phyloP scores from a whole-genome alignment of 2,888 invertebrate genomes.

The Aproaerema taeniolella region DNA sequence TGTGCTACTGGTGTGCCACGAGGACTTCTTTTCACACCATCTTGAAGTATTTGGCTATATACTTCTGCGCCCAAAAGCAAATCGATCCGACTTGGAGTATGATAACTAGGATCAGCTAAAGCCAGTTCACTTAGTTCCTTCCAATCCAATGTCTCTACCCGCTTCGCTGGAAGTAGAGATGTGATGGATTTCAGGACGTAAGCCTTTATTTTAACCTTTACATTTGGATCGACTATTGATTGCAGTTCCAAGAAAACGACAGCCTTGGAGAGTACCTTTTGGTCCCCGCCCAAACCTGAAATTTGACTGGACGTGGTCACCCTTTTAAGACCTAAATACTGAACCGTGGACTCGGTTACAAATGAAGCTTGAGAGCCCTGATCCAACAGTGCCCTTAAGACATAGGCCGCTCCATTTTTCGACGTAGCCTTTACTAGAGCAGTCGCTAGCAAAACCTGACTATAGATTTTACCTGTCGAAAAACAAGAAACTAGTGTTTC shows the following conservation, averaged over 20 bases:
- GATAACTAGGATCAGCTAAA: slow-evolving; percentile 22
- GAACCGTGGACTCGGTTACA: slow-evolving; percentile 21
- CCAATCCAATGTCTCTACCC: slow-evolving; percentile 14
- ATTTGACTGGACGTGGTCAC: too few relatives aligned
- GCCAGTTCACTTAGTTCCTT: slow-evolving; percentile 16
- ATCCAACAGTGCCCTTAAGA: slow-evolving; percentile 18
- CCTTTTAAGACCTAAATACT: too few relatives aligned
- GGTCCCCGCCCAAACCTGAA: too few relatives aligned
- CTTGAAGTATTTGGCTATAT: slow-evolving; percentile 1
- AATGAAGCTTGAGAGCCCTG: slow-evolving; percentile 20
- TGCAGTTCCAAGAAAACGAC: too few relatives aligned
- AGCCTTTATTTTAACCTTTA: slow-evolving; percentile 9
- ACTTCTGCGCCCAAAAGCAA: slow-evolving; percentile 23
- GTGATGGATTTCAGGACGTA: slow-evolving; percentile 1
- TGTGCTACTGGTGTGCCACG: background rate
- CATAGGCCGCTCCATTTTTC: slow-evolving; percentile 5
- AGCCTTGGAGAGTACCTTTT: too few relatives aligned
- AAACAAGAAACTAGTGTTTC: background rate
- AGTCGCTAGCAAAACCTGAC: slow-evolving; percentile 1
- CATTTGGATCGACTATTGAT: too few relatives aligned
- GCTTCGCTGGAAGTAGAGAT: slow-evolving; percentile 6
- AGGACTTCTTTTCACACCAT: background rate
- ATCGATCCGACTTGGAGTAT: slow-evolving; percentile 21
- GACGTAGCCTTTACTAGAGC: slow-evolving; percentile 2
- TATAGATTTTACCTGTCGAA: too few relatives aligned